Percentiles rank a stretch among this genome's conserved stretches.
phyloP scores from a whole-genome alignment of 2,113 vertebrate species.

The Cepphus grylle region DNA sequence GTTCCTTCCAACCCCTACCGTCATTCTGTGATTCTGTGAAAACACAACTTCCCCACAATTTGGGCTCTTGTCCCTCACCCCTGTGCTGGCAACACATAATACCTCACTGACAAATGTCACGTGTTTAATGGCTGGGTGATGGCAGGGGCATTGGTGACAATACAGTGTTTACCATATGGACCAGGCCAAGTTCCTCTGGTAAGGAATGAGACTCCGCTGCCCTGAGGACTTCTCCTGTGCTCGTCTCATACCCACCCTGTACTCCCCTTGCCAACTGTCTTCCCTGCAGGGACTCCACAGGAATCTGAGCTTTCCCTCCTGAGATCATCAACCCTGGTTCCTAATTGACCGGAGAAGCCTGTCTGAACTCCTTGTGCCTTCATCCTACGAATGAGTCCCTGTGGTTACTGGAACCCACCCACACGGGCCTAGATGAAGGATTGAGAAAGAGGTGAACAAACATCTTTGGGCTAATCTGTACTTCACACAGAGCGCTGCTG shows the following conservation, averaged over 20 bases:
- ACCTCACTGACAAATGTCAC: background rate
- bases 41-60: background rate
- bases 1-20: too few relatives aligned
- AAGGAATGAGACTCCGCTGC: background rate
- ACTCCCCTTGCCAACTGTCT: background rate
- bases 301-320: background rate
- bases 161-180: fast-evolving
- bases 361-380: background rate
- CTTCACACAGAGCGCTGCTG: background rate
- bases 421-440: background rate
- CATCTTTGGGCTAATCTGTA: background rate
- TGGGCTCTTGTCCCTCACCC: background rate
- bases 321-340: background rate
- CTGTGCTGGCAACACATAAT: too few relatives aligned
- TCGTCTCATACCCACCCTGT: background rate
- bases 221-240: background rate
- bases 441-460: background rate
- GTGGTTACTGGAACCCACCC: background rate
- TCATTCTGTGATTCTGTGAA: too few relatives aligned
- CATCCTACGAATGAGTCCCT: background rate
- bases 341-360: background rate
- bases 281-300: background rate
- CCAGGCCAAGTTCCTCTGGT: background rate
- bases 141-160: fast-evolving
- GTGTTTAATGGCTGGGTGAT: fast-evolving